Evolutionary conservation across 2,888 invertebrate species (phyloP).

Genomic region (Conomelus anceps): DNA sequence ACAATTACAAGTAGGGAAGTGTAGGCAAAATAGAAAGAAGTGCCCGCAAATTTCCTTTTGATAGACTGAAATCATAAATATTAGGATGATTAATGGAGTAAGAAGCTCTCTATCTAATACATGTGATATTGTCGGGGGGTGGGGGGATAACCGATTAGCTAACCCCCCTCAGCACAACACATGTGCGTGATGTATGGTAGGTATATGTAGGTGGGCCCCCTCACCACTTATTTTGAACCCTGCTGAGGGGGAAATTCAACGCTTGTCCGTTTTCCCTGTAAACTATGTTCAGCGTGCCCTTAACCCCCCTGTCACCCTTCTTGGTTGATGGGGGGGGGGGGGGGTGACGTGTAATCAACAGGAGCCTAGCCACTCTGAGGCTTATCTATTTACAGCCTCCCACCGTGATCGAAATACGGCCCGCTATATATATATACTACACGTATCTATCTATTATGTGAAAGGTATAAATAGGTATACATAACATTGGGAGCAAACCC

Average conservation of each 20-base stretch:
- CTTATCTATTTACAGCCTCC: neutral
- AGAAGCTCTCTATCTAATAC: neutral
- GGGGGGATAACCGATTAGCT: neutral
- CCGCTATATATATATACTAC: neutral
- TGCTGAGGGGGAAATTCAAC: neutral
- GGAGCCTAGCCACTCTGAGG: too few species aligned
- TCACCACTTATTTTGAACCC: neutral
- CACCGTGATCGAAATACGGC: neutral
- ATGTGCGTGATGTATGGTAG: neutral
- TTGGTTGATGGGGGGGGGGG: neutral
- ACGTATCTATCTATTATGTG: too few species aligned
- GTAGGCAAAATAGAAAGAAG: too few species aligned
- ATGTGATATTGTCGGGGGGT: neutral
- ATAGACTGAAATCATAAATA: too few species aligned
- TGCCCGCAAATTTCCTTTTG: too few species aligned
- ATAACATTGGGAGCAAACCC: neutral
- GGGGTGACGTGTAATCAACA: neutral
- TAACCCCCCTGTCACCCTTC: too few species aligned
- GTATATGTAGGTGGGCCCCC: neutral
- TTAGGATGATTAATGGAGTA: neutral
- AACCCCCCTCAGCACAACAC: neutral
- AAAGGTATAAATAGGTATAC: neutral
- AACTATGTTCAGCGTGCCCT: neutral
- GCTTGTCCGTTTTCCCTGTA: neutral
- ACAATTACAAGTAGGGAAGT: too few species aligned